A percentile compares a stretch with the other conserved stretches of the same genome.
Evolutionary conservation across 2,888 invertebrate genomes (phyloP).

Genomic region (Frankliniella fusca): DNA sequence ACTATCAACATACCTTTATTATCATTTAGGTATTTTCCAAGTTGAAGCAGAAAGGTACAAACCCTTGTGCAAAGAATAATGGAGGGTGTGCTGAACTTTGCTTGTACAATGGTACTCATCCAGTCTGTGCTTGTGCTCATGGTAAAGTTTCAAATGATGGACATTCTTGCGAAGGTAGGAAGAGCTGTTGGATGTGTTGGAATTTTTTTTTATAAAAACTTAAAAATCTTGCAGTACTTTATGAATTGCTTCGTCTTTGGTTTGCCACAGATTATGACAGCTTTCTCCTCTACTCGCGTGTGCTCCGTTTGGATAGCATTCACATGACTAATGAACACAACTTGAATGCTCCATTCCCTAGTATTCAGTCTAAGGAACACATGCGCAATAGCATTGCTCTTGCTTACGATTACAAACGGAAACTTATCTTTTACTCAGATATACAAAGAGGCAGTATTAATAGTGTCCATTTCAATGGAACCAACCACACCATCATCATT

Average conservation of each 20-base stretch:
- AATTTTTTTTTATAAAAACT: not conserved
- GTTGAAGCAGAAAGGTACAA: slow-evolving; percentile 55
- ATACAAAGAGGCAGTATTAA: slow-evolving; percentile 82
- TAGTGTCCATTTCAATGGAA: slow-evolving; percentile 75
- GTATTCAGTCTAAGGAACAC: slow-evolving; percentile 64
- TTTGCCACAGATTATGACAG: slow-evolving; percentile 63
- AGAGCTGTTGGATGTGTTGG: not conserved
- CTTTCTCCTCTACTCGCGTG: slow-evolving; percentile 79
- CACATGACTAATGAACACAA: slow-evolving; percentile 64
- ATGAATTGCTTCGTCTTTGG: slow-evolving; percentile 28
- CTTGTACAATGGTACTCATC: slow-evolving; percentile 62
- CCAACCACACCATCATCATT: slow-evolving; percentile 63
- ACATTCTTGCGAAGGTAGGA: slow-evolving; percentile 59
- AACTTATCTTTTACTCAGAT: slow-evolving; percentile 79
- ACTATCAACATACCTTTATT: not conserved
- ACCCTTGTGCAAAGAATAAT: slow-evolving; percentile 61
- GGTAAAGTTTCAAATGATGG: slow-evolving; percentile 65
- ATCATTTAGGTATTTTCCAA: slow-evolving; percentile 53
- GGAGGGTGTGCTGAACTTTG: slow-evolving; percentile 77
- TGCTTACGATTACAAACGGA: slow-evolving; percentile 67
- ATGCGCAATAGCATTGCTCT: slow-evolving; percentile 85
- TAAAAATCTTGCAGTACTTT: not conserved
- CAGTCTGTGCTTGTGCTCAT: slow-evolving; percentile 78
- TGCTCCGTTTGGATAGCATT: slow-evolving; percentile 75
- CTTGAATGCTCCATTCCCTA: slow-evolving; percentile 71